Evolutionary conservation across 2,888 invertebrate genomes (phyloP).

Genomic region (Limenitis camilla): DNA sequence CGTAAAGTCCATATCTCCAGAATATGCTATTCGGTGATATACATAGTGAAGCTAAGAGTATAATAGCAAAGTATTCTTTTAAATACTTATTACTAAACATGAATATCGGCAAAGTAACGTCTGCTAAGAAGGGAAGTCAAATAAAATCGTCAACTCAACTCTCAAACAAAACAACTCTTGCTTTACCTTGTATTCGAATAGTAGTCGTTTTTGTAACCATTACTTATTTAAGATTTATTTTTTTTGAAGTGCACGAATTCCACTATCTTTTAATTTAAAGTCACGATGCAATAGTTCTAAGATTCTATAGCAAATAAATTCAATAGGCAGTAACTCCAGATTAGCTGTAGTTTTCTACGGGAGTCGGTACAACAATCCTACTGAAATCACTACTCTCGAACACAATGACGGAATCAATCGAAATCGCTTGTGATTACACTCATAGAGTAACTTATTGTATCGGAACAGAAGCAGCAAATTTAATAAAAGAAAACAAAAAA

Average conservation of each 20-base stretch:
- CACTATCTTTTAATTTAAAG: conserved; percentile 23
- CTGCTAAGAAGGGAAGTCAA: too few species aligned
- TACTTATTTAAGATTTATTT: too few species aligned
- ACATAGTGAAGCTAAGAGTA: too few species aligned
- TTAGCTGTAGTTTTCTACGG: conserved; percentile 31
- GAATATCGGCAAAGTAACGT: too few species aligned
- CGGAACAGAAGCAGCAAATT: conserved; percentile 2
- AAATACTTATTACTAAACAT: too few species aligned
- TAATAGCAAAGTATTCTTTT: too few species aligned
- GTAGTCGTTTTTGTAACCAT: too few species aligned
- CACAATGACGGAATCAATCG: conserved; percentile 49
- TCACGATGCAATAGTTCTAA: conserved; percentile 21
- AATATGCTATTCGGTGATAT: too few species aligned
- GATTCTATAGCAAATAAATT: conserved; percentile 19
- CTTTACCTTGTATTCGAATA: too few species aligned
- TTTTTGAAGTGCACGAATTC: conserved; percentile 12
- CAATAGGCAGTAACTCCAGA: conserved; percentile 30
- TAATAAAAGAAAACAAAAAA: not conserved
- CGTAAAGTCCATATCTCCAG: too few species aligned
- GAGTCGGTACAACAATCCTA: conserved; percentile 40
- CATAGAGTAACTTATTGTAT: conserved; percentile 32
- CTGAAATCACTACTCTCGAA: conserved; percentile 45
- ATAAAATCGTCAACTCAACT: too few species aligned
- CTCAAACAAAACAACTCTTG: too few species aligned
- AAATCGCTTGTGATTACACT: conserved; percentile 34